Conservation (phyloP, 1,140 invertebrate species). For the Drosophila subobscura region DNA sequence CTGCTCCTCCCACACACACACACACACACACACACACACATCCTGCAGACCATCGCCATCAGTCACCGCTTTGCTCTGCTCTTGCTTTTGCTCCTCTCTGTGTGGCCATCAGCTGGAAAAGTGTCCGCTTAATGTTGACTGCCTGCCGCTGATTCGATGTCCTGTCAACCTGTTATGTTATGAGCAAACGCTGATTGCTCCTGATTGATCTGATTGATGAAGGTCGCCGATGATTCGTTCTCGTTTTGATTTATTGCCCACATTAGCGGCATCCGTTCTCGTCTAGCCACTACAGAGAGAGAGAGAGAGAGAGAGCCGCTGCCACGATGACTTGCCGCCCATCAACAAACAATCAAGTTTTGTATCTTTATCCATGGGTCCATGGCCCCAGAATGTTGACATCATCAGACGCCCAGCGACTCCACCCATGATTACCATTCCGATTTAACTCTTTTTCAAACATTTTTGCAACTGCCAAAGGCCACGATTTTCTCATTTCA, state of each 20-base stretch:
- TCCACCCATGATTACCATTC: background rate
- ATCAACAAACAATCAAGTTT: constrained; percentile 11
- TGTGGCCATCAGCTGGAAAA: constrained; percentile 31
- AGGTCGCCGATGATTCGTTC: constrained; percentile 41
- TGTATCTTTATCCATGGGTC: constrained; percentile 7
- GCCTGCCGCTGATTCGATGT: constrained; percentile 8
- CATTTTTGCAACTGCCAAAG: too few species aligned
- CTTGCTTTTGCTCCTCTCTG: background rate
- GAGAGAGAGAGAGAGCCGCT: background rate
- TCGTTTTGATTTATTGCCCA: constrained; percentile 50
- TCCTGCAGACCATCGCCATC: background rate
- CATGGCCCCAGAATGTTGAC: background rate
- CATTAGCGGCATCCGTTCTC: constrained; percentile 37
- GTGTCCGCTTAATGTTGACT: constrained; percentile 37
- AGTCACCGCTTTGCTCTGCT: too few species aligned
- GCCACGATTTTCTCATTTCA: too few species aligned
- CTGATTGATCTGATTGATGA: constrained; percentile 47
- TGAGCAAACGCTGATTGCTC: constrained; percentile 22
- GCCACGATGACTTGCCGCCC: constrained; percentile 27
- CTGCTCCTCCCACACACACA: constrained; percentile 47
- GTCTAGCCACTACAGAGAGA: background rate
- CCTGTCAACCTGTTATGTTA: constrained; percentile 37
- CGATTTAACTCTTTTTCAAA: too few species aligned
- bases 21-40: background rate
- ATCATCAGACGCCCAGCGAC: too few species aligned